Percentiles rank a stretch among this genome's conserved stretches.
phyloP scores from a whole-genome alignment of 1,140 invertebrate species.

The Microplitis demolitor region DNA sequence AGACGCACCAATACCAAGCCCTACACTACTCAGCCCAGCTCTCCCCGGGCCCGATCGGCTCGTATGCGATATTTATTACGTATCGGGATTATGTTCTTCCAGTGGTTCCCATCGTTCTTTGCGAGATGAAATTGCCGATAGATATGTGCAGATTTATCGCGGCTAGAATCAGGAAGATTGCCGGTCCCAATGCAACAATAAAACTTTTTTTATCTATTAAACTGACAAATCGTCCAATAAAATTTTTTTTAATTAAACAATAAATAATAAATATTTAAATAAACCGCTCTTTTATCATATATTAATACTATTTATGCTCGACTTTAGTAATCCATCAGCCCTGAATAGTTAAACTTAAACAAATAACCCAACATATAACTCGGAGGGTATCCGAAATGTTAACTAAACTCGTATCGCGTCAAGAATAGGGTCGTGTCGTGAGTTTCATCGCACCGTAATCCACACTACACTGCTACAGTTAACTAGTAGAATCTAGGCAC shows the following conservation, averaged over 20 bases:
- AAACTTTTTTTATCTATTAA: conserved; percentile 8
- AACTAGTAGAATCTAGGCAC: conserved; percentile 33
- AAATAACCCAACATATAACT: too few relatives aligned
- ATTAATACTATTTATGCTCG: too few relatives aligned
- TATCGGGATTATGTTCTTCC: conserved; percentile 52
- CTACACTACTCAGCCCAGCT: too few relatives aligned
- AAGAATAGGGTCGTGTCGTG: too few relatives aligned
- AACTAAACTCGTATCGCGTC: too few relatives aligned
- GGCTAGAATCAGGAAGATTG: not conserved
- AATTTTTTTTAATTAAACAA: not conserved
- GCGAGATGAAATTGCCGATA: conserved; percentile 21
- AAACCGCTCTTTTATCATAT: too few relatives aligned
- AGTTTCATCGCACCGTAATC: too few relatives aligned
- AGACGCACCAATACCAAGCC: conserved; percentile 47
- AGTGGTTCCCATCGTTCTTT: conserved; percentile 25
- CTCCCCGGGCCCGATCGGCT: conserved; percentile 21
- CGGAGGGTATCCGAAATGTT: too few relatives aligned
- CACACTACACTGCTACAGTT: too few relatives aligned
- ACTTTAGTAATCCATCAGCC: too few relatives aligned
- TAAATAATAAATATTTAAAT: not conserved
- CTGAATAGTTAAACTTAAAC: too few relatives aligned
- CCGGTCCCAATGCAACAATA: not conserved
- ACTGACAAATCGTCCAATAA: conserved; percentile 1
- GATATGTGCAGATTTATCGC: conserved; percentile 18
- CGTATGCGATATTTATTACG: conserved; percentile 54